A percentile compares a stretch with the other conserved stretches of the same genome.
Evolutionary conservation across 2,113 vertebrate species (phyloP).

Genomic region (Trematocara unimaculatum): DNA sequence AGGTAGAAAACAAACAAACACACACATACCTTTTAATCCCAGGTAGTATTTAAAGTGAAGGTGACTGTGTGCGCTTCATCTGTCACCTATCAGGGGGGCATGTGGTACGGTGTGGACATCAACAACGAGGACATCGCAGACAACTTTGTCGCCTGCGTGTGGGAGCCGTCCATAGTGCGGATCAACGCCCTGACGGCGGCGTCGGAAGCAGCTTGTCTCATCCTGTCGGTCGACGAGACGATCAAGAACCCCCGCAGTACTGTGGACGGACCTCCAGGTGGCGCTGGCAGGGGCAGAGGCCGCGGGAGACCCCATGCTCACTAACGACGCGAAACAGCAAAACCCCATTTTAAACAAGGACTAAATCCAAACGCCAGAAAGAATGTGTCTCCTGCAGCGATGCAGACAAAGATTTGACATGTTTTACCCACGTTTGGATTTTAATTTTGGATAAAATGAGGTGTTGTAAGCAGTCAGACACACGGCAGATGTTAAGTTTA

Average conservation of each 20-base stretch:
- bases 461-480: neutral
- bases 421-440: conserved; percentile 19
- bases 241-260: conserved; percentile 91
- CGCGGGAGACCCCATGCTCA: conserved; percentile 80
- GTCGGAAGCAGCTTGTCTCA: conserved; percentile 91
- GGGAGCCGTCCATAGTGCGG: conserved; percentile 90
- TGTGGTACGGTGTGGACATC: conserved; percentile 93
- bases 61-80: neutral
- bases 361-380: neutral
- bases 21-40: neutral
- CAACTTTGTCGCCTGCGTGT: conserved; percentile 86
- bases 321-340: conserved; percentile 26
- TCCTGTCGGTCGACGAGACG: conserved; percentile 92
- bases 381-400: neutral
- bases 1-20: conserved; percentile 68
- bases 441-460: neutral
- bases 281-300: conserved; percentile 68
- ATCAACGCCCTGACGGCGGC: conserved; percentile 92
- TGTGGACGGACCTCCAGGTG: conserved; percentile 66
- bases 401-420: neutral
- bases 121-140: conserved; percentile 94
- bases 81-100: conserved; percentile 75
- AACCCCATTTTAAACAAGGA: neutral
- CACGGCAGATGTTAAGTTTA: neutral
- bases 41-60: neutral